Evolutionary conservation across 2,113 vertebrate species (phyloP), one percentile per base, ranked within the genome.

Genomic region (Oryzias celebensis): DNA sequence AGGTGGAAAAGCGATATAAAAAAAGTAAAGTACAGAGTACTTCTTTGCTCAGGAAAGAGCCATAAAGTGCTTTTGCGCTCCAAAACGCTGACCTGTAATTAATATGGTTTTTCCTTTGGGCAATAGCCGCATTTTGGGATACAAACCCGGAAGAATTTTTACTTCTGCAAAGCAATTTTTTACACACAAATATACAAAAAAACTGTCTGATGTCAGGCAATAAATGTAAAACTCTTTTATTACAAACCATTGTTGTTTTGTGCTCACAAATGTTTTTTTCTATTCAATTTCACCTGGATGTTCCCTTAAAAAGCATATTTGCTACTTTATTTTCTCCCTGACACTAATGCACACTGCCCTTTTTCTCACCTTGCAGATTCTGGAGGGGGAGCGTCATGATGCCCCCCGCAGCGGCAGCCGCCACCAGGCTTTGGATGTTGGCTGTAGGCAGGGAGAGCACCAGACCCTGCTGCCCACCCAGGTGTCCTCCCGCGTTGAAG

Each of bases 361-460:
- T 70, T 89, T 88, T 55, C 86, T 92, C 92, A 98, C 97, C 96
- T 99, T 99, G 97, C 92, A 99, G 91, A 93, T 97, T 99, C 93
- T 98, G 97, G 90, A 99, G 93, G 72, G 97, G 97, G 83, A 99
- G 93, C 18, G 96, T 97, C 96, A 99, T 98, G 75, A 99, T 95
- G 86, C 97, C 96, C 88, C 96, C 96, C 18, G 96, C 96, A 80
- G 97, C 95, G 77, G 97, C 97, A 41, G 97, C 97, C 75, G 96
- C 97, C 91, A 98, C 95, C 93, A 99, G 92, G 62, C 96, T 94
- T 93, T 98, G 97, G 83, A 99, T 94, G 90, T 98, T 99, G 8
- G 96, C 93, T 0, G 97, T 94, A 52, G 97, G 97, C 51, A 99
- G 91, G 48, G 96, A 98, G 48, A 99, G 94, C 57, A 99, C 96